These are phyloP conservation scores for Diploscapter pachys DNA, from an alignment of 1,140 invertebrate genomes.

Conservation along the genomic window DNA sequence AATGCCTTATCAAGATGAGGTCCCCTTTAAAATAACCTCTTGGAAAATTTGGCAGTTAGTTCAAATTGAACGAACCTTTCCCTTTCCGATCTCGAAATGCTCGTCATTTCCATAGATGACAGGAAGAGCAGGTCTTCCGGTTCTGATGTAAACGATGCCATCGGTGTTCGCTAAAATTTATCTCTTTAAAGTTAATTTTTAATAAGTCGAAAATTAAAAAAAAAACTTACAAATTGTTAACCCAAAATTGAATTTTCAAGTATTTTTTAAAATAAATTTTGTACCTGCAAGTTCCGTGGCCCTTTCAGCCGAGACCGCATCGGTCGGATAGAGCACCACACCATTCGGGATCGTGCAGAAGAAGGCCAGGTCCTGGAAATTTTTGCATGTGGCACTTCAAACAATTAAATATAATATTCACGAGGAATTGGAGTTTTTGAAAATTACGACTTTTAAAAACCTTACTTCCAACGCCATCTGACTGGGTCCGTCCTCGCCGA, in stretches of 20 bases:
- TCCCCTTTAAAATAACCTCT: no score
- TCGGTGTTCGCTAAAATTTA: slow-evolving; percentile 70
- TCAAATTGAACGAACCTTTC: slow-evolving; percentile 60
- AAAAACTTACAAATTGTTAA: no score
- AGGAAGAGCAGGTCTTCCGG: slow-evolving; percentile 81
- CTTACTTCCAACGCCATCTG: slow-evolving; percentile 81
- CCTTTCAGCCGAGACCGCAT: slow-evolving; percentile 88
- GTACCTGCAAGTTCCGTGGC: slow-evolving; percentile 79
- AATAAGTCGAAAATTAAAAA: no score
- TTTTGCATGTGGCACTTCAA: not conserved
- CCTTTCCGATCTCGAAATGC: slow-evolving; percentile 70
- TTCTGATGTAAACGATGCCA: slow-evolving; percentile 92
- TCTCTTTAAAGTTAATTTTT: no score
- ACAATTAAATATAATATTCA: slow-evolving; percentile 64
- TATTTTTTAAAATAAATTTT: no score
- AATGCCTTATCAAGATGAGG: no score
- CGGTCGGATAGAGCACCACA: slow-evolving; percentile 93
- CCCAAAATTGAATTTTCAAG: no score
- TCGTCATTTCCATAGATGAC: slow-evolving; percentile 85
- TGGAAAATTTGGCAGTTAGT: no score
- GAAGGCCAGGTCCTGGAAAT: slow-evolving; percentile 76
- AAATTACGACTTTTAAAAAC: no score
- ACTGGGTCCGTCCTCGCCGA: slow-evolving; percentile 69
- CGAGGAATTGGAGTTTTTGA: no score
- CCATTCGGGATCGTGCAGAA: slow-evolving; percentile 85